phyloP scores from a whole-genome alignment of 2,888 invertebrate genomes.

The Lasioglossum leucozonium region DNA sequence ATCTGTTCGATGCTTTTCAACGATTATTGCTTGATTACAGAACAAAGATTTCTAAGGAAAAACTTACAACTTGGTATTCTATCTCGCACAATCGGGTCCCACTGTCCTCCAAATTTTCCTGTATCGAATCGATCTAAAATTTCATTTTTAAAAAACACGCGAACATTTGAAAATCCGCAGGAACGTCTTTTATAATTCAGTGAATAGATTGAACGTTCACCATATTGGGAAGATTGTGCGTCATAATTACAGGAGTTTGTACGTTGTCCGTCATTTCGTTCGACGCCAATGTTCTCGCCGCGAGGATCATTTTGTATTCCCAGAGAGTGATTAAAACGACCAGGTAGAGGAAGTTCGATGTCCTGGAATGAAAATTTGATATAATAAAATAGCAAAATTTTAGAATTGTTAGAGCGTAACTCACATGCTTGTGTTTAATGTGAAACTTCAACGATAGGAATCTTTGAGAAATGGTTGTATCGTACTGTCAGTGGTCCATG shows the following conservation, averaged over 20 bases:
- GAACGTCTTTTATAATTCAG: not conserved
- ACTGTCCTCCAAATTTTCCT: conserved; percentile 1
- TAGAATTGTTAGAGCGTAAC: not conserved
- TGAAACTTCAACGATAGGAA: not conserved
- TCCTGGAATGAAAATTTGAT: conserved; percentile 16
- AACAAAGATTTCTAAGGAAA: too few species aligned
- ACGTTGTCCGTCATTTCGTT: conserved; percentile 14
- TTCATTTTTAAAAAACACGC: not conserved
- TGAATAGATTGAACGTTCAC: conserved; percentile 25
- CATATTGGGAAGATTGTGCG: conserved; percentile 22
- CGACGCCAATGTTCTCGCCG: conserved; percentile 16
- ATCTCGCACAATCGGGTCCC: conserved; percentile 33
- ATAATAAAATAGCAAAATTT: not conserved
- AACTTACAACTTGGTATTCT: conserved; percentile 54
- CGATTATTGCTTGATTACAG: not conserved
- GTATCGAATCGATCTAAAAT: conserved; percentile 40
- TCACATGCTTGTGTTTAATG: conserved; percentile 21
- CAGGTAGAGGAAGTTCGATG: conserved; percentile 1
- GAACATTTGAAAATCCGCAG: not conserved
- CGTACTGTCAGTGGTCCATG: conserved; percentile 60
- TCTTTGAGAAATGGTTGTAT: not conserved
- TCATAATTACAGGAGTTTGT: conserved; percentile 27
- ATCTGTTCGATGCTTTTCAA: not conserved
- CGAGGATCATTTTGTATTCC: not conserved
- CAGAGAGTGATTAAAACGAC: conserved; percentile 10